Evolutionary conservation across 1,140 invertebrate genomes (phyloP), one percentile per base, ranked within the genome.

Genomic region (Eumaeus atala): DNA sequence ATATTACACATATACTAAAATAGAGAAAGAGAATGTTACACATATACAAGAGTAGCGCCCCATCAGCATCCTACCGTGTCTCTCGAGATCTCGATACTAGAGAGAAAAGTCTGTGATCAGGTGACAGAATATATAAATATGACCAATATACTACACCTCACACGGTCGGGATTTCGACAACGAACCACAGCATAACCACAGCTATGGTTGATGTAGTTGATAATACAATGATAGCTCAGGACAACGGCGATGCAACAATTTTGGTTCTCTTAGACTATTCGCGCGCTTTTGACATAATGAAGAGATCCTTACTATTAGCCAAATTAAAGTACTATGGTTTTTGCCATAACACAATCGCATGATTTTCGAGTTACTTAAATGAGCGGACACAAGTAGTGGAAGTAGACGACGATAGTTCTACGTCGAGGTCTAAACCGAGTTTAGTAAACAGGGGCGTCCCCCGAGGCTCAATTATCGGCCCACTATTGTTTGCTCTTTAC

Each of bases 21-120:
- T 21, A 54, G 10, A 56, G 51, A 48, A 1, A 10, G 36, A 8
- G 1, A 48, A 51, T 9, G 38, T 28, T 3, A 7, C 36, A 17
- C 2, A 3, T n/a, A 10, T 18, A 14, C 18, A 33, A 44, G 59
- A 61, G n/a, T 21, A 54, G 10, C 18, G 54, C 1, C 59, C 59
- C n/a, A 57, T 61, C 14, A 54, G 51, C 33, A 17, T 61, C 3
- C 37, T 54, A 16, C 59, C 59, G 6, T 54, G 28, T 12, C 18
- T 61, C 17, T 61, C 59, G 2, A 61, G 57, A n/a, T n/a, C n/a
- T n/a, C n/a, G 17, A 18, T 59, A 1, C 51, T 59, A 12, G 57
- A 59, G 28, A 53, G 37, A 17, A 42, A 40, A 9, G 50, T 58
- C 12, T 37, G 33, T 10, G 35, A 37, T 8, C 56, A 58, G 18